Evolutionary conservation across 2,888 invertebrate species (phyloP).

Genomic region (Carterocephalus palaemon): DNA sequence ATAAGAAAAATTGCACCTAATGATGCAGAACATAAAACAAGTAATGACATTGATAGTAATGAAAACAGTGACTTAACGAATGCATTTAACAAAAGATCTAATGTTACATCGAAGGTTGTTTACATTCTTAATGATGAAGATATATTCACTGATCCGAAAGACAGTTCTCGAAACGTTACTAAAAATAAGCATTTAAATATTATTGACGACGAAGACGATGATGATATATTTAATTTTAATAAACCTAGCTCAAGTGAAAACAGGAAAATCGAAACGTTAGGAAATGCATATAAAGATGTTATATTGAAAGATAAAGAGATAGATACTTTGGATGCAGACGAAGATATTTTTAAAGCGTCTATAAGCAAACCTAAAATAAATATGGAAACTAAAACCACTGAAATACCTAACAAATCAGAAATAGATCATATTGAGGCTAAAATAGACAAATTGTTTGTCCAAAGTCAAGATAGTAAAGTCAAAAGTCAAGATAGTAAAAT

Average conservation of each 20-base stretch:
- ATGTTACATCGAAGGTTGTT: constrained; percentile 56
- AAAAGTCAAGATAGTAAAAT: constrained; percentile 19
- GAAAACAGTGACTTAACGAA: constrained; percentile 1
- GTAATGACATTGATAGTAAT: neutral
- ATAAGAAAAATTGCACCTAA: neutral
- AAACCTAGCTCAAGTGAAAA: constrained; percentile 20
- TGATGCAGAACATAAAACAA: neutral
- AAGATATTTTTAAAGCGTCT: constrained; percentile 25
- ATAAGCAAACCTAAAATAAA: constrained; percentile 2
- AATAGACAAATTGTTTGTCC: constrained; percentile 6
- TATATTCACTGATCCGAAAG: constrained; percentile 46
- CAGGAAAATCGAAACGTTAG: constrained; percentile 17
- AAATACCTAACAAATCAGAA: no score
- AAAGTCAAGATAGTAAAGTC: constrained; percentile 20
- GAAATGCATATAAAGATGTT: constrained; percentile 9
- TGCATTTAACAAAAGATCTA: constrained; percentile 15
- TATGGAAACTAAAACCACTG: neutral
- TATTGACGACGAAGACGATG: constrained; percentile 34
- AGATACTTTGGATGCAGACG: constrained; percentile 16
- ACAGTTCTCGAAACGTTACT: constrained; percentile 17
- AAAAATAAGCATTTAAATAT: constrained; percentile 26
- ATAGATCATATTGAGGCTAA: constrained; percentile 8
- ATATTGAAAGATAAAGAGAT: constrained; percentile 3
- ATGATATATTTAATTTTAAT: constrained; percentile 33
- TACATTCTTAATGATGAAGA: constrained; percentile 68